Evolutionary conservation across 2,888 invertebrate genomes (phyloP), one percentile per base, ranked within the genome.

Genomic region (Thysanoteuthis rhombus): DNA sequence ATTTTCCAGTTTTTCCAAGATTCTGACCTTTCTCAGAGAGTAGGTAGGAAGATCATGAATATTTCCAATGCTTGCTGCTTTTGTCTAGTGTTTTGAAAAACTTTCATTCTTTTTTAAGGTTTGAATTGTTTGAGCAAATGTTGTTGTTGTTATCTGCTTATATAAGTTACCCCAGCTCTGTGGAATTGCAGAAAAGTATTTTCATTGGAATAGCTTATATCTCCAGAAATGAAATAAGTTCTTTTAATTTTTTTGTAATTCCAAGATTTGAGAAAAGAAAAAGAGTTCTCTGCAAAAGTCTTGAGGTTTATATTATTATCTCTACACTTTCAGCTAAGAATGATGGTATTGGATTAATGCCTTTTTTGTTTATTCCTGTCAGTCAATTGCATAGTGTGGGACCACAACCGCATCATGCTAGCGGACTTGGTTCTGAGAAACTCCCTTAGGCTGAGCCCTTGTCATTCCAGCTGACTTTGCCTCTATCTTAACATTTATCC

Each of bases 1-100:
- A 36, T 75, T 75, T 75, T 75, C 75, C 75, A 75, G 75, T 75
- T 75, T 75, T 75, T 75, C 75, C 75, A 75, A 75, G 75, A 75
- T 36, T 75, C 52, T 52, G 52, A 52, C 22, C 2, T 52, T 52
- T 52, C 75, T 75, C 75, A 75, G 75, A 75, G 75, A 36, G 75
- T 75, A 75, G 75, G 75, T 75, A 75, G 75, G 75, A n/a, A 75
- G 75, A 75, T 75, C 75, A n/a, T 75, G 75, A 75, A n/a, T 75
- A 75, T 75, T 75, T 75, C 75, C 75, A 75, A 75, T 75, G 75
- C 75, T 75, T 75, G 75, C n/a, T 75, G 75, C 75, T 75, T 75
- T 75, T 75, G 75, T 75, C 75, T 75, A 36, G 75, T 75, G 75
- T 75, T 75, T 75, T 75, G 75, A 75, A 75, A 75, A n/a, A n/a